Evolutionary conservation across 2,113 vertebrate species (phyloP).

Genomic region (Sander vitreus): DNA sequence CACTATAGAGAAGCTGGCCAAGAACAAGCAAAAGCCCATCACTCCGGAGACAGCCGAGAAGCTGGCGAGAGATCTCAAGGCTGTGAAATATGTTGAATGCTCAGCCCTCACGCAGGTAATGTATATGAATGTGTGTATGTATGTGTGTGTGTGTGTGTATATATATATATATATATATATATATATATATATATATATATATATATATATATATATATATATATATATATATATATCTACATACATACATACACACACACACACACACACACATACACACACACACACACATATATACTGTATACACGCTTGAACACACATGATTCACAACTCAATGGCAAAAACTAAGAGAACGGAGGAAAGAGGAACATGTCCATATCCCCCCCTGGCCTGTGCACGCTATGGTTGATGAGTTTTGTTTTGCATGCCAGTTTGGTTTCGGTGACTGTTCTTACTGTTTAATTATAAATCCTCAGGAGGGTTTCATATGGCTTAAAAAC

Average conservation of each 20-base stretch:
- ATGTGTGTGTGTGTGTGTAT: too few species aligned
- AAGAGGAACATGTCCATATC: conserved; percentile 50
- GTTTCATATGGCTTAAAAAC: background rate
- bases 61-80: conserved; percentile 97
- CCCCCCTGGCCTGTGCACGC: background rate
- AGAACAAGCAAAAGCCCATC: conserved; percentile 99
- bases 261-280: too few species aligned
- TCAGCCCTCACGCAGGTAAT: conserved; percentile 98
- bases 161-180: background rate
- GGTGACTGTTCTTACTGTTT: background rate
- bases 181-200: too few species aligned
- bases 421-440: conserved; percentile 32
- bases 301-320: background rate
- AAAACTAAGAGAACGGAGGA: conserved; percentile 70
- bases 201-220: too few species aligned
- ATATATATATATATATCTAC: too few species aligned
- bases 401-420: conserved; percentile 2
- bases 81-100: conserved; percentile 99
- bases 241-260: too few species aligned
- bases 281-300: background rate
- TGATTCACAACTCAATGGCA: conserved; percentile 3
- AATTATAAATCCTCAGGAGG: background rate
- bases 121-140: too few species aligned
- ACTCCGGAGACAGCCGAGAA: conserved; percentile 98
- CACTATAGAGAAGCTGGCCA: conserved; percentile 99